phyloP scores from a whole-genome alignment of 1,140 invertebrate genomes.

The Tetramorium simillimum region DNA sequence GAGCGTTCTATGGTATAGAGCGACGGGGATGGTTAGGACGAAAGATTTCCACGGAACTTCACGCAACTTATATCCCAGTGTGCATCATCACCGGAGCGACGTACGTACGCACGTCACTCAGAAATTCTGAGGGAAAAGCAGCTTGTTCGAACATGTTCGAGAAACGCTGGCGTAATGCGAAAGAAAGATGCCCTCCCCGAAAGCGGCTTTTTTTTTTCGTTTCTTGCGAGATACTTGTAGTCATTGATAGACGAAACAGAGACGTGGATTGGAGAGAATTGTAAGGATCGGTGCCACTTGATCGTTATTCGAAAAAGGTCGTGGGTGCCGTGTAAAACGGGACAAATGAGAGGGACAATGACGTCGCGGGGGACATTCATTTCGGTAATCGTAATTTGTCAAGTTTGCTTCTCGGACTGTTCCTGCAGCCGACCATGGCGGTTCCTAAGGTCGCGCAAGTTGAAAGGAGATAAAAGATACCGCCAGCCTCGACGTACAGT shows the following conservation, averaged over 20 bases:
- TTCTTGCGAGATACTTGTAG: background rate
- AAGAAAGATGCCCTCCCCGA: slow-evolving; percentile 7
- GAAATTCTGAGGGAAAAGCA: slow-evolving; percentile 20
- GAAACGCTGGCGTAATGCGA: background rate
- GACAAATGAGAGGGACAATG: background rate
- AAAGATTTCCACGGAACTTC: slow-evolving; percentile 47
- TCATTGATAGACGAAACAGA: background rate
- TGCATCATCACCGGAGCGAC: slow-evolving; percentile 40
- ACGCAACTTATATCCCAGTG: slow-evolving; percentile 33
- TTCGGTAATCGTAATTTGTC: slow-evolving; percentile 33
- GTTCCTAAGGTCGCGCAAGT: slow-evolving; percentile 33
- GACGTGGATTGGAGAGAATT: background rate
- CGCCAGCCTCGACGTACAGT: slow-evolving; percentile 43
- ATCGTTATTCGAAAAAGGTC: background rate
- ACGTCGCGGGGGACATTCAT: background rate
- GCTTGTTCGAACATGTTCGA: slow-evolving; percentile 38
- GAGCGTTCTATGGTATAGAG: background rate
- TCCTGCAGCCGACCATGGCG: background rate
- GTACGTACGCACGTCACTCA: slow-evolving; percentile 32
- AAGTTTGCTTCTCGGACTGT: slow-evolving; percentile 28
- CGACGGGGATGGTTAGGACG: slow-evolving; percentile 3
- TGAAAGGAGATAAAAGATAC: slow-evolving; percentile 47
- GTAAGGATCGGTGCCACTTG: background rate
- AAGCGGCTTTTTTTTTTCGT: background rate
- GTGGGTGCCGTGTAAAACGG: background rate